These are phyloP conservation scores for Melanotaenia boesemani DNA, from an alignment of 2,797 vertebrate species.

Conservation along the genomic window DNA sequence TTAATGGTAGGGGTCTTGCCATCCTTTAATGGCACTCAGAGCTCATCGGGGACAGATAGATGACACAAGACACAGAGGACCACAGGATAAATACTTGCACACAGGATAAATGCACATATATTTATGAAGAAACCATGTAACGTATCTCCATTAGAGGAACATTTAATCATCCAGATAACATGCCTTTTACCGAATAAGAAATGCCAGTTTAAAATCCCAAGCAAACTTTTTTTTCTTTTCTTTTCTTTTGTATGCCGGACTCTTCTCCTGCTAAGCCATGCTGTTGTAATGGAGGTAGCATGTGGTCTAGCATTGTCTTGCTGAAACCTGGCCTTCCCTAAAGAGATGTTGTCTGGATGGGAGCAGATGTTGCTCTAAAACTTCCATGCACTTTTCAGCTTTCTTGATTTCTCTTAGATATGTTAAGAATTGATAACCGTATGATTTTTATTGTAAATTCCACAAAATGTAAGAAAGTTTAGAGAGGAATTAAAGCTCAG, in stretches of 20 bases:
- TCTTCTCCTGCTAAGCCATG: too few relatives aligned
- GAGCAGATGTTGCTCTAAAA: too few relatives aligned
- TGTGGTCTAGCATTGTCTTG: too few relatives aligned
- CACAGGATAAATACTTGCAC: slow-evolving; percentile 2
- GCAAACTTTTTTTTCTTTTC: slow-evolving; percentile 6
- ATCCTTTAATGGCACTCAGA: slow-evolving; percentile 52
- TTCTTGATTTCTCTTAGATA: neutral
- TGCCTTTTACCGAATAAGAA: slow-evolving; percentile 37
- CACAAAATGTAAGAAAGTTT: neutral
- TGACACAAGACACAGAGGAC: slow-evolving; percentile 47
- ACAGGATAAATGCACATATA: slow-evolving; percentile 10
- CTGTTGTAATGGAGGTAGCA: too few relatives aligned
- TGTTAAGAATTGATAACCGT: neutral
- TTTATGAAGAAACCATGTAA: slow-evolving; percentile 39
- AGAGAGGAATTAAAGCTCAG: slow-evolving; percentile 8
- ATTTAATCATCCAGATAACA: slow-evolving; percentile 52
- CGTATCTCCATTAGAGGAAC: slow-evolving; percentile 40
- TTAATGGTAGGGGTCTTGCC: slow-evolving; percentile 67
- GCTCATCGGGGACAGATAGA: slow-evolving; percentile 66
- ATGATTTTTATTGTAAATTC: slow-evolving; percentile 1
- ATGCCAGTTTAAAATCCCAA: slow-evolving; percentile 35
- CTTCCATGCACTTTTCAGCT: too few relatives aligned
- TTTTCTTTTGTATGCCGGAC: too few relatives aligned
- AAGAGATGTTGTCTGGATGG: too few relatives aligned
- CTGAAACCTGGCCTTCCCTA: too few relatives aligned